These are phyloP conservation scores for Holacanthus passer DNA, from an alignment of 2,113 vertebrate genomes.

Conservation along the genomic window DNA sequence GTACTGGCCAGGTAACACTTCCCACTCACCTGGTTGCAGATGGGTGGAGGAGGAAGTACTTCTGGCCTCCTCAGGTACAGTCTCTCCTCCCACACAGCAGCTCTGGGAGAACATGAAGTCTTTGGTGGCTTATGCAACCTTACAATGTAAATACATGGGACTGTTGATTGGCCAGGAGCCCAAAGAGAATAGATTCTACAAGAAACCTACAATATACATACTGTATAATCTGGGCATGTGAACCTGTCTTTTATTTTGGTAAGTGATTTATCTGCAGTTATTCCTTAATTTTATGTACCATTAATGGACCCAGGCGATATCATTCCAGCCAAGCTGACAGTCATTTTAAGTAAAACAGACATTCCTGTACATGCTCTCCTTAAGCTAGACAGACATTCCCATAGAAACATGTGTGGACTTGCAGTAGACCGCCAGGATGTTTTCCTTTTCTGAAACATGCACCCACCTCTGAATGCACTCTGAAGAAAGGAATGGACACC, in stretches of 20 bases:
- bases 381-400: constrained; percentile 31
- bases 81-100: constrained; percentile 61
- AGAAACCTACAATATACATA: background rate
- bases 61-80: constrained; percentile 36
- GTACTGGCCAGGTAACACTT: constrained; percentile 23
- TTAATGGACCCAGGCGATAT: background rate
- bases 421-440: background rate
- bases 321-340: background rate
- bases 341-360: background rate
- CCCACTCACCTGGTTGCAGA: constrained; percentile 53
- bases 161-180: constrained; percentile 17
- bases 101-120: constrained; percentile 16
- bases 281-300: background rate
- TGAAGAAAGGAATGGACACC: too few relatives aligned
- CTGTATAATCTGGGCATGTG: background rate
- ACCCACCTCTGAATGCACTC: background rate
- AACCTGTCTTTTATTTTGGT: background rate
- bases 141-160: background rate
- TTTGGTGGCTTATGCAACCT: constrained; percentile 31
- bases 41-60: constrained; percentile 63
- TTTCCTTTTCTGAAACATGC: background rate
- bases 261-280: background rate
- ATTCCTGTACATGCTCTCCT: constrained; percentile 45
- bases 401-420: constrained; percentile 52
- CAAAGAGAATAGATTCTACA: background rate